Conservation (phyloP, 2,888 invertebrate genomes). For the Deilephila porcellus region DNA sequence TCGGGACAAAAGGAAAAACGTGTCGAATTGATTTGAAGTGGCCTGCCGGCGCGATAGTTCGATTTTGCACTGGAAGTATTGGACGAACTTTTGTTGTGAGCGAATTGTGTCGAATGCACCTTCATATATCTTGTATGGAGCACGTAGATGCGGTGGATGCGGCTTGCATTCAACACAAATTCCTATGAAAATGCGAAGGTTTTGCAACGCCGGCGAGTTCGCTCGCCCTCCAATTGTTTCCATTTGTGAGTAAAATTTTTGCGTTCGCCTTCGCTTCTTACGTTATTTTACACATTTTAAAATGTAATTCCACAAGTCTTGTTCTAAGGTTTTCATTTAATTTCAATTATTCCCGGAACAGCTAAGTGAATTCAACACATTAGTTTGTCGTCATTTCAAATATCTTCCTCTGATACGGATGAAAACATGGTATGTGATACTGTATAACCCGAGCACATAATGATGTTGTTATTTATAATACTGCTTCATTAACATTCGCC, state of each 20-base stretch:
- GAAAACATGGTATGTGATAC: no score
- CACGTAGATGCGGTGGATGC: conserved; percentile 29
- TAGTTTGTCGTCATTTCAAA: no score
- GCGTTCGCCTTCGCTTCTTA: background rate
- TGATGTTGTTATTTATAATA: no score
- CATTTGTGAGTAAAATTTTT: conserved; percentile 35
- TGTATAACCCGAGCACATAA: no score
- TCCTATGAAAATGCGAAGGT: conserved; percentile 39
- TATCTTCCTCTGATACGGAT: no score
- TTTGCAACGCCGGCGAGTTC: conserved; percentile 32
- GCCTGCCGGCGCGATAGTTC: conserved; percentile 34
- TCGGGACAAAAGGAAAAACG: background rate
- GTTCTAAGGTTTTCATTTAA: no score
- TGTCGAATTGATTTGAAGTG: conserved; percentile 8
- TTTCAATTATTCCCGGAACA: no score
- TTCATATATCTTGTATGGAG: conserved; percentile 23
- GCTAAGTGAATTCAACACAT: no score
- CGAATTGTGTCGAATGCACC: conserved; percentile 39
- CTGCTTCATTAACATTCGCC: background rate
- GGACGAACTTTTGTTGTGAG: conserved; percentile 33
- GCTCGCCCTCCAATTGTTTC: conserved; percentile 34
- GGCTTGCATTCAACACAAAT: conserved; percentile 38
- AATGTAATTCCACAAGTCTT: background rate
- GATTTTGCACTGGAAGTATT: conserved; percentile 37
- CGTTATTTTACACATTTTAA: background rate